Percentiles rank a stretch among this genome's conserved stretches.
These are phyloP conservation scores for Listronotus oregonensis DNA, from an alignment of 1,140 invertebrate genomes.

Conservation along the genomic window DNA sequence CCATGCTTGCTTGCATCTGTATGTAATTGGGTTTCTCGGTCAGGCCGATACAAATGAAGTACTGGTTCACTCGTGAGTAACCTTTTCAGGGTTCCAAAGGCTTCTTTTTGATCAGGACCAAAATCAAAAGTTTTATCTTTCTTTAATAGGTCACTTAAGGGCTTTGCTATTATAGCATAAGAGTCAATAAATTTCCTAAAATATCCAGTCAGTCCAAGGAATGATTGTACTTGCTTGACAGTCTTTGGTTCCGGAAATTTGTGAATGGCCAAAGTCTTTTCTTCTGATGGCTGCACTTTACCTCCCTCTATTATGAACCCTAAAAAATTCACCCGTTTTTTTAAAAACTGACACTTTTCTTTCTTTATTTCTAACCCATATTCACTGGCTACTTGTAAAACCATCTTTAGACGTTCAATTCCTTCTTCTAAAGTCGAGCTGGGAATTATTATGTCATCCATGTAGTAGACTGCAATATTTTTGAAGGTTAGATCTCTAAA, in stretches of 20 bases:
- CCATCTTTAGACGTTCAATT: no score
- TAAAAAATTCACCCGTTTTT: no score
- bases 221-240: constrained; percentile 46
- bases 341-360: constrained; percentile 46
- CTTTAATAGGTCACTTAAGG: constrained; percentile 39
- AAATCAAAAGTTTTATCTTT: constrained; percentile 33
- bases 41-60: no score
- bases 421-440: no score
- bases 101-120: constrained; percentile 17
- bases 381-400: constrained; percentile 32
- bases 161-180: constrained; percentile 45
- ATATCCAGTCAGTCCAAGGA: constrained; percentile 50
- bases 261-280: constrained; percentile 50
- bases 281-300: constrained; percentile 41
- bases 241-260: constrained; percentile 48
- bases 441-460: no score
- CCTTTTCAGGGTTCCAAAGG: constrained; percentile 37
- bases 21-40: constrained; percentile 41
- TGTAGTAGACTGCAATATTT: no score
- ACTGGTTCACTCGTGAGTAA: constrained; percentile 46
- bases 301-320: no score
- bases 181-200: constrained; percentile 49
- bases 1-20: constrained; percentile 43
- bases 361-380: constrained; percentile 53
- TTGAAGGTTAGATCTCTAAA: no score